Base-by-base conservation (phyloP, 92 coral and sea anemone species). In the Heteractis magnifica region DNA sequence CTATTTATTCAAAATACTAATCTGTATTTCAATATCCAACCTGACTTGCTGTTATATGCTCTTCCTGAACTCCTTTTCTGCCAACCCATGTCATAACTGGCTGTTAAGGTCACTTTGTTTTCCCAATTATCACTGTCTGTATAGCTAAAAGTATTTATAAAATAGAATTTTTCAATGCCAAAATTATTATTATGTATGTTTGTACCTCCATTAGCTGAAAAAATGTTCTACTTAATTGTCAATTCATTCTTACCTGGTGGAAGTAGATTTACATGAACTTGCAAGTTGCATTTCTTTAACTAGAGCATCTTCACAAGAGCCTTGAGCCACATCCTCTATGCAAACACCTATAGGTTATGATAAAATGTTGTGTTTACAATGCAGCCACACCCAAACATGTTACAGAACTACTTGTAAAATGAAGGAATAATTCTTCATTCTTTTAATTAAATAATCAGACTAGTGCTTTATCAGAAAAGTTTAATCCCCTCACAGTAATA, bases 21-120 rank as follows among this genome's bases (percentile, higher is more conserved):
- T 53, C 58, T 53, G 9, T 53, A 53, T 53, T 53, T 53, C 13
- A 53, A 53, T 53, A 53, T 53, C 58, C 58, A 19, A 79, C 83
- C 83, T 79, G 71, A 60, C 48, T 56, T 19, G 52, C 83, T 79
- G 73, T 79, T 58, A 19, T 79, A 55, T 12, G 83, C 48, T 19
- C 56, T 58, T 14, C 73, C 83, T 56, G 59, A 56, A 44, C 83
- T 79, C 6, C 73, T 34, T 58, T 72, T 41, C 64, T 81, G 84
- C 84, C 84, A 81, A 72, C 76, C 84, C 84, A 68, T 81, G 78
- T 81, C 84, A 68, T 81, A 81, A 44, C 72, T 65, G 72, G 72
- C 72, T 65, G 72, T 65, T 65, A 65, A 65, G 41, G 72, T 65
- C 72, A 65, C 72, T 65, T 65, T 65, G 72, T 65, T 65, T 65